phyloP scores from a whole-genome alignment of 2,797 vertebrate genomes.

The Parotocinclus haroldoi region DNA sequence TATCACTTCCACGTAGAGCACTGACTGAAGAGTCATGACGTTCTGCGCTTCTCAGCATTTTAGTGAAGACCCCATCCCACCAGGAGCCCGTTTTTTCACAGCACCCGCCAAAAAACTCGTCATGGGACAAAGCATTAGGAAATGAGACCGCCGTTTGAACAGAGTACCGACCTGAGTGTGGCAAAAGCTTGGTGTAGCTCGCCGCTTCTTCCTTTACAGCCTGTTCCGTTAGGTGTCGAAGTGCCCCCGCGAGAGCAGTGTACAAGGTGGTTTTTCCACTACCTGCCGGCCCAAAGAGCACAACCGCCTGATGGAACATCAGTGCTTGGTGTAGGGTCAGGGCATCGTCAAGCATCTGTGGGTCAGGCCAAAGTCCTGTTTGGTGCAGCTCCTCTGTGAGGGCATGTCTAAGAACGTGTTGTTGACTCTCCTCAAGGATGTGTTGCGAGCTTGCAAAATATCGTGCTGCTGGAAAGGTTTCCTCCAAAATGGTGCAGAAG shows the following conservation, averaged over 20 bases:
- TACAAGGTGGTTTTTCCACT: slow-evolving; percentile 82
- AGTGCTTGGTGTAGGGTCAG: slow-evolving; percentile 72
- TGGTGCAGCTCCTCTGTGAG: slow-evolving; percentile 65
- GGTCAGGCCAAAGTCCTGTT: slow-evolving; percentile 55
- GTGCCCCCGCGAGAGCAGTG: slow-evolving; percentile 67
- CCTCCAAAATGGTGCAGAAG: slow-evolving; percentile 66
- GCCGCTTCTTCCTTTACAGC: slow-evolving; percentile 20
- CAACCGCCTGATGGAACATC: slow-evolving; percentile 58
- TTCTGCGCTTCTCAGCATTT: slow-evolving; percentile 58
- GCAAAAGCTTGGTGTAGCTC: slow-evolving; percentile 5
- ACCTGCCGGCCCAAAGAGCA: slow-evolving; percentile 79
- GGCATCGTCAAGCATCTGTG: slow-evolving; percentile 55
- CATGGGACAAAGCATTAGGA: slow-evolving; percentile 73
- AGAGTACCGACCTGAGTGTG: slow-evolving; percentile 46
- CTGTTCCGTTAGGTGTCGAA: slow-evolving; percentile 63
- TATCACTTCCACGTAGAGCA: slow-evolving; percentile 11
- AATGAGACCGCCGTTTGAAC: slow-evolving; percentile 72
- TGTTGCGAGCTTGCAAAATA: slow-evolving; percentile 51
- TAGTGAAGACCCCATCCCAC: slow-evolving; percentile 73
- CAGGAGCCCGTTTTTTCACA: slow-evolving; percentile 61
- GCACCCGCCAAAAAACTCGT: slow-evolving; percentile 74
- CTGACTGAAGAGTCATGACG: slow-evolving; percentile 1
- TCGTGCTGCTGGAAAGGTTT: slow-evolving; percentile 65
- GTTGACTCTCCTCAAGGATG: slow-evolving; percentile 46
- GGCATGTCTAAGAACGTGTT: slow-evolving; percentile 52